Percentiles rank a stretch among this genome's conserved stretches.
Evolutionary conservation across 2,797 vertebrate species (phyloP).

Genomic region (Myotis vivesi): DNA sequence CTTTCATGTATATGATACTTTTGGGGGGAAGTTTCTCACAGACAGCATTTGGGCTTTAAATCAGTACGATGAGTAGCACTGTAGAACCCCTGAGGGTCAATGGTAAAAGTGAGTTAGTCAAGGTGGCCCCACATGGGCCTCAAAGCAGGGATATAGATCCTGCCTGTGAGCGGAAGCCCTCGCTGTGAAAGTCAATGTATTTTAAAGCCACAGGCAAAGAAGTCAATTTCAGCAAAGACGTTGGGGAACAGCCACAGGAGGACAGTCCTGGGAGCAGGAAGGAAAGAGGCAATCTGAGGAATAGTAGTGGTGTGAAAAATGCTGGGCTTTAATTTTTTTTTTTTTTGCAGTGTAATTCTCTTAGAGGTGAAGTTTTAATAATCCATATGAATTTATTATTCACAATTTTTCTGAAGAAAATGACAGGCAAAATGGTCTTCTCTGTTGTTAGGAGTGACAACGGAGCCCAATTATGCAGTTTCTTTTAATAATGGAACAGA

Average conservation of each 20-base stretch:
- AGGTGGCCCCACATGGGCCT: background rate
- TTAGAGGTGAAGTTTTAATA: constrained; percentile 61
- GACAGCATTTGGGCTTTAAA: background rate
- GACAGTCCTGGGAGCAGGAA: background rate
- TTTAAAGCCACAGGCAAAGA: background rate
- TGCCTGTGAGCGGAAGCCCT: background rate
- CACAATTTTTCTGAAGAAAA: constrained; percentile 44
- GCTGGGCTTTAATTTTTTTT: background rate
- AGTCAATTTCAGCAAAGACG: background rate
- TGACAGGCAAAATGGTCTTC: constrained; percentile 59
- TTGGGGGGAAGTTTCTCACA: background rate
- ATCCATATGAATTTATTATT: constrained; percentile 58
- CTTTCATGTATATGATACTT: background rate
- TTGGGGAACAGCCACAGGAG: background rate
- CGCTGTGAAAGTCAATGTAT: background rate
- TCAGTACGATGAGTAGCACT: background rate
- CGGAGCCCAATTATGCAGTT: constrained; percentile 16
- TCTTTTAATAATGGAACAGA: constrained; percentile 45
- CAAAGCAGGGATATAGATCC: background rate
- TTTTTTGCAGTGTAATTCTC: constrained; percentile 56
- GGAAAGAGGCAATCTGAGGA: background rate
- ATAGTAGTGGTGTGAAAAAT: background rate
- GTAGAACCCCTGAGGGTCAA: background rate
- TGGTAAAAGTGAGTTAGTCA: background rate
- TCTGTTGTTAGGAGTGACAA: constrained; percentile 59